Base-by-base conservation (phyloP, 2,113 vertebrate species). In the Nothobranchius kuhntae region DNA sequence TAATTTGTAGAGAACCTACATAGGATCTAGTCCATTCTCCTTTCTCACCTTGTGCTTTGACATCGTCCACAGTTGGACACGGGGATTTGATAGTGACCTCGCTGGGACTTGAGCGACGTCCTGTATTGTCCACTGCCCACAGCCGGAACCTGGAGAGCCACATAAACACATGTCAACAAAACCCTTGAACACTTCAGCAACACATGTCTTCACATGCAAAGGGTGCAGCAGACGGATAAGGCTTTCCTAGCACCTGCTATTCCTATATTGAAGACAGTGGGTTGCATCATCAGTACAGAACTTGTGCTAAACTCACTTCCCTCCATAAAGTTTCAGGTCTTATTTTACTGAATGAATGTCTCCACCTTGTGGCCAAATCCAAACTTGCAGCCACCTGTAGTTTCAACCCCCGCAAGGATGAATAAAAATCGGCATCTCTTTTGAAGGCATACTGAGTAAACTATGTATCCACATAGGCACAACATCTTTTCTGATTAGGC, bases 91-190 rank as follows among this genome's bases (percentile, higher is more conserved):
- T 96, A 0, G 92, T 98, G 86, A 99, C 95, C 21, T 98, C 96
- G 24, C 95, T 98, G 7, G 96, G 95, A 73, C 93, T 93, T 59
- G 98, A 99, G 4, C 96, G 95, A 0, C 97, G 92, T 3, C 97
- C 98, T 0, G 96, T 99, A 90, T 96, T 98, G 88, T 99, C 98
- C 0, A 99, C 96, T 48, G 96, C 96, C 96, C 97, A 98, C 54
- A 99, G 92, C 0, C 96, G 95, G 87, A 99, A 99, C 96, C 98
- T 99, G 52, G 7, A 44, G 51, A 53, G 56, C 75, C 3, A 57
- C 2, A 80, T 24, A 56, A 51, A 65, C 57, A 64, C 8, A 53
- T 36, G 35, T 0, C 21, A 55, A 47, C 44, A 61, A 53, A 14
- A 53, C 2, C 47, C 47, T 40, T n/a, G 47, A 6, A 48, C 6